phyloP scores from a whole-genome alignment of 37 sponge, comb jelly and placozoan genomes.

The Cliona cf. orientalis region DNA sequence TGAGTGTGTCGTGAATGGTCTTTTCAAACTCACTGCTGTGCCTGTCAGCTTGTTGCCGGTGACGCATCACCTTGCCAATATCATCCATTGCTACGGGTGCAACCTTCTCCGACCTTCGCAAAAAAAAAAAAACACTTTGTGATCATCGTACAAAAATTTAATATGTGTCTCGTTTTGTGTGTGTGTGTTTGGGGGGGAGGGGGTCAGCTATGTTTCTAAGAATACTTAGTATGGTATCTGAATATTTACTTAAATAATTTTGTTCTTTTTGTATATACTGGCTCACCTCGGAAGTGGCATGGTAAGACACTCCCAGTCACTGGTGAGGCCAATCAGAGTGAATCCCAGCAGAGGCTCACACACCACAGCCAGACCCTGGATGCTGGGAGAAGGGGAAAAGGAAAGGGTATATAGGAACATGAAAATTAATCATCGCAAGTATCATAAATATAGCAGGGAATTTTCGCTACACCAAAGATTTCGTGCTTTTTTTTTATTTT shows the following conservation, averaged over 20 bases:
- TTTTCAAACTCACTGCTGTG: not conserved
- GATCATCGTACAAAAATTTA: too few relatives aligned
- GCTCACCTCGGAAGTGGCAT: constrained; percentile 14
- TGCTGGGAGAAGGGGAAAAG: constrained; percentile 5
- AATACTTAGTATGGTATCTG: not conserved
- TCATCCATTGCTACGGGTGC: too few relatives aligned
- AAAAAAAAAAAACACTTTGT: too few relatives aligned
- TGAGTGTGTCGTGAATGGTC: constrained; percentile 8
- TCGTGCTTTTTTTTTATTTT: too few relatives aligned
- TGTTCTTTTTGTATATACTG: not conserved
- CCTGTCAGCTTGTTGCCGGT: too few relatives aligned
- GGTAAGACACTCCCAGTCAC: constrained; percentile 31
- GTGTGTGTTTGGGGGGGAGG: too few relatives aligned
- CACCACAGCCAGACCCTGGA: constrained; percentile 21
- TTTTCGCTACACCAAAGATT: too few relatives aligned
- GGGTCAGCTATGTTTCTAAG: too few relatives aligned
- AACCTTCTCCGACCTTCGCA: too few relatives aligned
- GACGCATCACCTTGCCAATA: too few relatives aligned
- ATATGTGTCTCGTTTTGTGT: too few relatives aligned
- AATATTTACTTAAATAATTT: not conserved
- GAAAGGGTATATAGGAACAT: not conserved
- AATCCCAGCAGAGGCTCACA: constrained; percentile 50
- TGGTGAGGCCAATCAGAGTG: constrained; percentile 6
- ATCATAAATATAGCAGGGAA: too few relatives aligned
- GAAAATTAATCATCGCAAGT: not conserved